Percentiles rank a stretch among this genome's conserved stretches.
Conservation (phyloP, 1,140 invertebrate species). For the Scylla paramamosain region DNA sequence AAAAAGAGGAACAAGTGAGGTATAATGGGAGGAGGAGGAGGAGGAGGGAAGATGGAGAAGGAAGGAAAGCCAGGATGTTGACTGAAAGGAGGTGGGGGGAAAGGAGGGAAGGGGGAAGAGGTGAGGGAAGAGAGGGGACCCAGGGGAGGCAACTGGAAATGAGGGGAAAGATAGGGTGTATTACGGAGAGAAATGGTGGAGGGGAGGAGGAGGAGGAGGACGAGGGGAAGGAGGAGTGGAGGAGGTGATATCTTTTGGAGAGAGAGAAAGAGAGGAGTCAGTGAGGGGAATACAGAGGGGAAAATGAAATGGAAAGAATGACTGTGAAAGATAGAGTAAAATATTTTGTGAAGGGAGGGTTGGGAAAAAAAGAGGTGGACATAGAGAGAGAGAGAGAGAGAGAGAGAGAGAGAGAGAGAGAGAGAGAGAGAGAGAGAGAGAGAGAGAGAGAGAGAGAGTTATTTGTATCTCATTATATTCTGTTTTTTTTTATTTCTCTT, state of each 20-base stretch:
- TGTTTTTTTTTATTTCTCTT: background rate
- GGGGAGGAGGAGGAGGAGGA: background rate
- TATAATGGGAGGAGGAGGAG: background rate
- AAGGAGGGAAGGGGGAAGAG: background rate
- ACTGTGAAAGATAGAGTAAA: background rate
- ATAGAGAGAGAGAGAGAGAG: background rate
- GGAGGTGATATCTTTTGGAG: background rate
- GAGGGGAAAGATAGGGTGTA: no score
- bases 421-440: conserved; percentile 9
- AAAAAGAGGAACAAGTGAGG: background rate
- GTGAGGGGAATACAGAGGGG: conserved; percentile 9
- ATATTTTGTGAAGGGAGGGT: no score
- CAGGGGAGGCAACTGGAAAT: no score
- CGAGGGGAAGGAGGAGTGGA: background rate
- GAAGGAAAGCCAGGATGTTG: background rate
- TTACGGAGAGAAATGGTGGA: background rate
- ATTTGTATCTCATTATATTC: background rate
- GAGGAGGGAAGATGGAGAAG: background rate
- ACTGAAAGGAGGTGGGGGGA: background rate
- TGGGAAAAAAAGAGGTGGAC: background rate
- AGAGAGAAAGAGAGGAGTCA: no score
- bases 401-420: background rate
- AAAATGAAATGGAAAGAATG: conserved; percentile 2
- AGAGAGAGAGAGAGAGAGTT: conserved; percentile 13
- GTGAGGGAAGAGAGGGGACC: no score